Evolutionary conservation across 2,888 invertebrate species (phyloP).

Genomic region (Diabrotica balteata): DNA sequence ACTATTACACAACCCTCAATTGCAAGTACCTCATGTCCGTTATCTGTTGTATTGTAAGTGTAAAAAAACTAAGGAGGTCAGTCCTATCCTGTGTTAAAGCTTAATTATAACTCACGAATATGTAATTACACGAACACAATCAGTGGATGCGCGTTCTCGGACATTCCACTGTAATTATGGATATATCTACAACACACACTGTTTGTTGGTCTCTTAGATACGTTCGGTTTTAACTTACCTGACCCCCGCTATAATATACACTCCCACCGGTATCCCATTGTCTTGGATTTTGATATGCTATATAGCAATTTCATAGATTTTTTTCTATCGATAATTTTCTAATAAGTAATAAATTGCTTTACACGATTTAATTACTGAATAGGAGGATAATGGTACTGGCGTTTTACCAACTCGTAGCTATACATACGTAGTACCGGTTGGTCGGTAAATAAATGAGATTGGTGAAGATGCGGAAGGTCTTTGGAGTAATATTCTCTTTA

Average conservation of each 20-base stretch:
- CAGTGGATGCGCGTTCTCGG: conserved; percentile 56
- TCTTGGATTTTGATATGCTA: conserved; percentile 44
- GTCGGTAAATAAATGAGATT: too few species aligned
- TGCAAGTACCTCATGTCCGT: too few species aligned
- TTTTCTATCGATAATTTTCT: conserved; percentile 41
- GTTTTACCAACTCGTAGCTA: too few species aligned
- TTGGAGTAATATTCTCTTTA: too few species aligned
- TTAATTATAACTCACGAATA: conserved; percentile 61
- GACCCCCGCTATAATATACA: conserved; percentile 49
- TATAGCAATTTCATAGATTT: conserved; percentile 40
- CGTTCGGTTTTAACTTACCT: conserved; percentile 40
- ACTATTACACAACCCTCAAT: too few species aligned
- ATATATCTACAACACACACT: conserved; percentile 39
- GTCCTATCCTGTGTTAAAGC: conserved; percentile 17
- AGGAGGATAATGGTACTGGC: conserved; percentile 28
- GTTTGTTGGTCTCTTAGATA: conserved; percentile 36
- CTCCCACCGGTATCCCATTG: conserved; percentile 47
- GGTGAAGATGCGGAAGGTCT: too few species aligned
- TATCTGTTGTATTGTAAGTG: too few species aligned
- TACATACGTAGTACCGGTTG: too few species aligned
- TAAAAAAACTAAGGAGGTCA: not conserved
- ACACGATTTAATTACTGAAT: conserved; percentile 40
- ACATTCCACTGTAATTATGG: conserved; percentile 54
- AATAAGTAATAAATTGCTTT: conserved; percentile 41
- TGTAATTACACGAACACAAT: conserved; percentile 61